phyloP scores from a whole-genome alignment of 2,888 invertebrate genomes.

The Mesoligia furuncula region DNA sequence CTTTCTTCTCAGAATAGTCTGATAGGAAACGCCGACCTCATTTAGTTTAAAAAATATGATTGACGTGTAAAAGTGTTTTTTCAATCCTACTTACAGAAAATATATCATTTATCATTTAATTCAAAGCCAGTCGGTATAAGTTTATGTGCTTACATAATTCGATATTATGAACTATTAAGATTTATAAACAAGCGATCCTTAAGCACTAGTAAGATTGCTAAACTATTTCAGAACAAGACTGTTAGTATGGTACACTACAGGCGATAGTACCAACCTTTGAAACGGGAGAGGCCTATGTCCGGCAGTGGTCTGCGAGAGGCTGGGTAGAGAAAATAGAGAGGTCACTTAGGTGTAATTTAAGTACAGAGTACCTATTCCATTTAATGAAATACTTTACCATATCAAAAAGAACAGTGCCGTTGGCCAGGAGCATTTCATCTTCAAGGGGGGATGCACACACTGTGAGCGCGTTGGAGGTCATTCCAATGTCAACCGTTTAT shows the following conservation, averaged over 20 bases:
- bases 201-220: constrained; percentile 25
- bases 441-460: constrained; percentile 71
- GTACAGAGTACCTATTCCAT: constrained; percentile 32
- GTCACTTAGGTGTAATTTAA: constrained; percentile 46
- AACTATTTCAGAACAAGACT: constrained; percentile 16
- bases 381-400: constrained; percentile 75
- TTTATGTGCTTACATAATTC: background rate
- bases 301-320: constrained; percentile 51
- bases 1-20: no score
- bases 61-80: no score
- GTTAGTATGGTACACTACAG: constrained; percentile 54
- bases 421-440: constrained; percentile 85
- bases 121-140: background rate
- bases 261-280: constrained; percentile 55
- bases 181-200: background rate
- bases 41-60: no score
- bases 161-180: background rate
- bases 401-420: constrained; percentile 85
- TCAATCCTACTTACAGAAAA: no score
- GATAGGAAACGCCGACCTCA: no score
- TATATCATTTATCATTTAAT: no score
- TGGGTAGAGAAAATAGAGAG: constrained; percentile 58
- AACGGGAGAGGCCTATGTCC: constrained; percentile 57
- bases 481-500: constrained; percentile 81
- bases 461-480: constrained; percentile 77